Conservation (phyloP, 1,140 invertebrate genomes). For the Pseudomyrmex dendroicus region DNA sequence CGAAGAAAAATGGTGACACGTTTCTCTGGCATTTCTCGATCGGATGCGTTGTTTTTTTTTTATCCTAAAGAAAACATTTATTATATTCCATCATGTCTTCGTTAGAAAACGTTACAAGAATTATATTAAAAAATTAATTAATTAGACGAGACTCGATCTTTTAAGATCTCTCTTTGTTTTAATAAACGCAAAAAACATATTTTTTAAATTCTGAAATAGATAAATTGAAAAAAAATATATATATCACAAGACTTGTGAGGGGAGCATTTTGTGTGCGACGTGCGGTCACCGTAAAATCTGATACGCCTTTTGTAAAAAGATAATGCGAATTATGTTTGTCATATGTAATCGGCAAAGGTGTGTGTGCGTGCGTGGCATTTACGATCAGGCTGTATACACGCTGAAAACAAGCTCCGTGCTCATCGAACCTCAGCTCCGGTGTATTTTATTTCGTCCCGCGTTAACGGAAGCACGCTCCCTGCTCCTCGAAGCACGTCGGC, state of each 20-base stretch:
- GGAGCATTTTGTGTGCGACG: neutral
- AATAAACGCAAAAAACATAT: neutral
- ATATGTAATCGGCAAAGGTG: constrained; percentile 14
- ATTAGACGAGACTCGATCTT: neutral
- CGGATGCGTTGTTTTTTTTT: neutral
- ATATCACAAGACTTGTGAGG: constrained; percentile 7
- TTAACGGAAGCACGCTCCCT: constrained; percentile 58
- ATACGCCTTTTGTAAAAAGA: constrained; percentile 28
- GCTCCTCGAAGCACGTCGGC: constrained; percentile 40
- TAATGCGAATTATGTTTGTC: constrained; percentile 46
- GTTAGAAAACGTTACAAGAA: neutral
- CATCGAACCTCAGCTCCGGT: constrained; percentile 57
- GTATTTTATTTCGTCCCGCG: constrained; percentile 57
- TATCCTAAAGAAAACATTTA: neutral
- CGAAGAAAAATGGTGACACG: constrained; percentile 34
- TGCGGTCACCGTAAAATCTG: constrained; percentile 33
- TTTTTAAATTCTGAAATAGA: neutral
- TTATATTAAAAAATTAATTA: constrained; percentile 4
- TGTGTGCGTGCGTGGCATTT: constrained; percentile 14
- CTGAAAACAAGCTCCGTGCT: constrained; percentile 44
- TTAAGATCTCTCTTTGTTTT: neutral
- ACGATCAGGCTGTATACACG: neutral
- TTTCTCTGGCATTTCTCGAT: constrained; percentile 7
- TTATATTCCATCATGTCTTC: constrained; percentile 6
- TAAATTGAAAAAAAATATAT: neutral